A percentile compares a stretch with the other conserved stretches of the same genome.
phyloP scores from a whole-genome alignment of 2,113 vertebrate species.

The Lamprologus tigripictilis region DNA sequence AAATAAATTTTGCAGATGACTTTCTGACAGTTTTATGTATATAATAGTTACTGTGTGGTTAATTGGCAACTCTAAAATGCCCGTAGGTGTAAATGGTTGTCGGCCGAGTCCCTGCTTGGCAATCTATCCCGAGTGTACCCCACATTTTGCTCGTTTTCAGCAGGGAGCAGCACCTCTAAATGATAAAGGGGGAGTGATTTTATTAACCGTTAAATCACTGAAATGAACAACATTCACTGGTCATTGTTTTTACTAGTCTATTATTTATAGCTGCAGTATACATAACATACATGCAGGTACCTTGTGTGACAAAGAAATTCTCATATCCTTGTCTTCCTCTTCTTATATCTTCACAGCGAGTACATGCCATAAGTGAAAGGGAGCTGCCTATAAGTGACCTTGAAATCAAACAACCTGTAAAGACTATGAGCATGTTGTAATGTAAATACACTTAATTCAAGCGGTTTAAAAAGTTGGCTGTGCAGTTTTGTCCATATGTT shows the following conservation, averaged over 20 bases:
- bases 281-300: background rate
- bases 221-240: background rate
- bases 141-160: background rate
- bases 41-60: background rate
- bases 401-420: background rate
- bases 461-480: background rate
- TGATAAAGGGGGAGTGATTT: background rate
- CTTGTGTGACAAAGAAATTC: background rate
- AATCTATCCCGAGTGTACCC: background rate
- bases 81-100: background rate
- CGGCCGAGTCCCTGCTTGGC: background rate
- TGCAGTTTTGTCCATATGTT: background rate
- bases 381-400: background rate
- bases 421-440: background rate
- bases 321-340: background rate
- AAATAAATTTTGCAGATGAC: background rate
- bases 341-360: background rate
- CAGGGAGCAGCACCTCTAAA: background rate
- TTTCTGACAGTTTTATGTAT: background rate
- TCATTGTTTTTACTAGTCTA: background rate
- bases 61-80: background rate
- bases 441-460: background rate
- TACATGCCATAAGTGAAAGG: background rate
- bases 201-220: background rate
- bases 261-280: background rate